These are phyloP conservation scores for Nyctibius grandis DNA, from an alignment of 2,797 vertebrate species.

Conservation along the genomic window DNA sequence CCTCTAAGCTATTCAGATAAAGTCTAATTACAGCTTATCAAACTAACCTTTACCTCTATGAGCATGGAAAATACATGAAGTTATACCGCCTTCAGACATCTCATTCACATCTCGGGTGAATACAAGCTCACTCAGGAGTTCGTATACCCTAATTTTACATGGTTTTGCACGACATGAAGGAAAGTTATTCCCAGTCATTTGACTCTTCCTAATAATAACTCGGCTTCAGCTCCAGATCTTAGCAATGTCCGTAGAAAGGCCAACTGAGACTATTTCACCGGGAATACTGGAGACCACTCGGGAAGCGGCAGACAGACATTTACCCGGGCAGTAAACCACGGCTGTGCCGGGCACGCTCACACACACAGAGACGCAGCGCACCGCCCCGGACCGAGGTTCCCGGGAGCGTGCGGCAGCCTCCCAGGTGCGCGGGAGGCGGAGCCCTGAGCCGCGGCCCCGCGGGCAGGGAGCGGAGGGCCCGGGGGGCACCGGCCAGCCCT, in stretches of 20 bases:
- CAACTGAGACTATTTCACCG: neutral
- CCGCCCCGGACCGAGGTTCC: neutral
- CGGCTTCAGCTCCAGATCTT: neutral
- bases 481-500: neutral
- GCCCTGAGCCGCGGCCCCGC: neutral
- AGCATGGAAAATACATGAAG: neutral
- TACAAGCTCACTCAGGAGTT: neutral
- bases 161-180: accelerated
- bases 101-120: neutral
- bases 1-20: neutral
- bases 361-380: neutral
- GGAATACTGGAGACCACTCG: neutral
- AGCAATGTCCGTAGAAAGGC: neutral
- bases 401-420: neutral
- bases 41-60: constrained; percentile 9
- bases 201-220: neutral
- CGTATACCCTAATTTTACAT: accelerated
- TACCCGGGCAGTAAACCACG: accelerated
- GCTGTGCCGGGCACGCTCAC: neutral
- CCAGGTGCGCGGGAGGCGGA: neutral
- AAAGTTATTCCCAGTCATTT: neutral
- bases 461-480: neutral
- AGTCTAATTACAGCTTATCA: neutral
- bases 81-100: neutral
- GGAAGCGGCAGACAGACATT: neutral